A percentile compares a stretch with the other conserved stretches of the same genome.
phyloP scores from a whole-genome alignment of 1,140 invertebrate genomes.

The Lepidotrigona ventralis region DNA sequence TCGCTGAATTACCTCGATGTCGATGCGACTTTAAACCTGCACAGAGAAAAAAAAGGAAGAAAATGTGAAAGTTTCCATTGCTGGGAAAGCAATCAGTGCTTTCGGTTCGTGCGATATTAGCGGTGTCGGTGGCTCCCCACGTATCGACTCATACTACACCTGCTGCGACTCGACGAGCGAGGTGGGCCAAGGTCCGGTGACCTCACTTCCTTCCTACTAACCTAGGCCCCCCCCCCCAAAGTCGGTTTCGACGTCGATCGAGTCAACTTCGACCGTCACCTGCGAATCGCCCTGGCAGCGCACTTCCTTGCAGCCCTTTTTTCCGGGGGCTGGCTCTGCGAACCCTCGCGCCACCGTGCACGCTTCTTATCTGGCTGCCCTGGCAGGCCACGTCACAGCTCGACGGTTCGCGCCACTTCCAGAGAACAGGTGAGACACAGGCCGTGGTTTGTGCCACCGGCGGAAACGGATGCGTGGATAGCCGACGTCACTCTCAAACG shows the following conservation, averaged over 20 bases:
- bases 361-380: conserved; percentile 58
- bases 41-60: no score
- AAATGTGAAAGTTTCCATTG: no score
- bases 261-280: conserved; percentile 54
- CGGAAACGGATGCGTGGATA: conserved; percentile 59
- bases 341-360: no score
- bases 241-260: conserved; percentile 51
- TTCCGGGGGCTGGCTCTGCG: conserved; percentile 38
- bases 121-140: conserved; percentile 53
- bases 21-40: no score
- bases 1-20: no score
- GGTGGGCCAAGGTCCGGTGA: conserved; percentile 71
- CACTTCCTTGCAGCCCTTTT: conserved; percentile 56
- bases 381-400: conserved; percentile 54
- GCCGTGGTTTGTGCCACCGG: conserved; percentile 46
- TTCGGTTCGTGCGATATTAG: conserved; percentile 36
- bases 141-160: conserved; percentile 45
- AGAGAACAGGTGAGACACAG: conserved; percentile 55
- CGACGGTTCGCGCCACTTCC: conserved; percentile 48
- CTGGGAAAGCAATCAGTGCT: not conserved
- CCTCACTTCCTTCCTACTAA: conserved; percentile 69
- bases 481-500: conserved; percentile 29
- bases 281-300: conserved; percentile 48
- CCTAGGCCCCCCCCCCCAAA: conserved; percentile 61
- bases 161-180: conserved; percentile 57